These are phyloP conservation scores for Ardeotis arabs DNA, from an alignment of 2,113 vertebrate species.

Conservation along the genomic window DNA sequence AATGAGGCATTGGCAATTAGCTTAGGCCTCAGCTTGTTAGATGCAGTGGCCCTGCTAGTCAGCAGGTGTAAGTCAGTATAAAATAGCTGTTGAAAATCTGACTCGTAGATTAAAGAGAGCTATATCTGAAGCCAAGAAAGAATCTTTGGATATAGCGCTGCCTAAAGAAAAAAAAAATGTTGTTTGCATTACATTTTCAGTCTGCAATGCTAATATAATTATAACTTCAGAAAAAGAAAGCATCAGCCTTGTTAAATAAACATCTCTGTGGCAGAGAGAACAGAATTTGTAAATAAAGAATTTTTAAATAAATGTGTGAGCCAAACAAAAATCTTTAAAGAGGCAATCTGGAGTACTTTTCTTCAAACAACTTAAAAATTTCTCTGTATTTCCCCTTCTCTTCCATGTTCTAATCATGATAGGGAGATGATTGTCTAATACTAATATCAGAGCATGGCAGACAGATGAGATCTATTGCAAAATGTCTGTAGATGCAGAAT, in stretches of 20 bases:
- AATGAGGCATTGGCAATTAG: not conserved
- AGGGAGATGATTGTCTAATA: not conserved
- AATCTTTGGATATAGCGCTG: not conserved
- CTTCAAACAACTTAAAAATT: not conserved
- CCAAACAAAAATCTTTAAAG: not conserved
- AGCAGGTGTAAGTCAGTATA: not conserved
- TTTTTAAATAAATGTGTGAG: not conserved
- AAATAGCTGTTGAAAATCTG: not conserved
- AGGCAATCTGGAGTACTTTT: not conserved
- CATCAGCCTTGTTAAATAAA: not conserved
- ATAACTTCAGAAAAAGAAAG: not conserved
- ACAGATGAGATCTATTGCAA: not conserved
- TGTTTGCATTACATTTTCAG: not conserved
- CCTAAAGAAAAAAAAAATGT: not conserved
- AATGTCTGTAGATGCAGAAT: not conserved
- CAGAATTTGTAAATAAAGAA: no score
- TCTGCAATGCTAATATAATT: not conserved
- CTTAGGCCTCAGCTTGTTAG: conserved; percentile 15
- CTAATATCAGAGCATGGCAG: not conserved
- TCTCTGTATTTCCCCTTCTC: not conserved
- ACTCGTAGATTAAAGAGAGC: not conserved
- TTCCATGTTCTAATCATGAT: not conserved
- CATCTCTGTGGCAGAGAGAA: not conserved
- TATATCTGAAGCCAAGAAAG: not conserved
- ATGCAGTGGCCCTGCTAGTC: not conserved